Conservation (phyloP, 2,888 invertebrate genomes). For the Tetragonisca angustula region DNA sequence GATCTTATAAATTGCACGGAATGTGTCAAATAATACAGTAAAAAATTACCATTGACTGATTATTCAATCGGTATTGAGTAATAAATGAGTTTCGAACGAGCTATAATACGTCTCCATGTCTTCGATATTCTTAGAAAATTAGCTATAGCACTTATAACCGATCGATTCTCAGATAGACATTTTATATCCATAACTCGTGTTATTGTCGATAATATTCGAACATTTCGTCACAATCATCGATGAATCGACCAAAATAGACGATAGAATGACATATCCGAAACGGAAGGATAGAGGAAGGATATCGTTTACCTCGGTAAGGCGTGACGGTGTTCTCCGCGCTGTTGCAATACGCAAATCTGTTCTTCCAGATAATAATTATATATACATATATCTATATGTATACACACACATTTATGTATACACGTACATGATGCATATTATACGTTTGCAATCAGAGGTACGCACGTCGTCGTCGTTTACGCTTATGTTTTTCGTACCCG, state of each 20-base stretch:
- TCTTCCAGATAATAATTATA: slow-evolving; percentile 78
- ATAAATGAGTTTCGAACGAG: not conserved
- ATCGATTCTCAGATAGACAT: slow-evolving; percentile 1
- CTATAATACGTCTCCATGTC: not conserved
- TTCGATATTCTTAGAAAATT: not conserved
- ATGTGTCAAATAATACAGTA: not conserved
- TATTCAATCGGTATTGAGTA: not conserved
- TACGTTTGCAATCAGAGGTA: slow-evolving; percentile 65
- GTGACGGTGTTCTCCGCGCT: slow-evolving; percentile 71
- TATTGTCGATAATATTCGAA: not conserved
- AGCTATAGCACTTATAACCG: not conserved
- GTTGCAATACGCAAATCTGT: slow-evolving; percentile 81
- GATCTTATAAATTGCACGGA: not conserved
- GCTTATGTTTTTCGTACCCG: slow-evolving; percentile 65
- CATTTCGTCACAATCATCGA: not conserved
- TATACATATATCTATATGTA: slow-evolving; percentile 68
- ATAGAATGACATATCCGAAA: slow-evolving; percentile 50
- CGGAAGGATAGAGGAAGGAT: not conserved
- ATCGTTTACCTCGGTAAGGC: slow-evolving; percentile 67
- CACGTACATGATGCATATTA: slow-evolving; percentile 50
- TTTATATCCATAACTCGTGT: not conserved
- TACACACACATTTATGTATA: slow-evolving; percentile 65
- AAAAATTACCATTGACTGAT: not conserved
- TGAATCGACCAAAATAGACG: slow-evolving; percentile 19
- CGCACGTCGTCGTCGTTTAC: slow-evolving; percentile 57